Evolutionary conservation across 2,113 vertebrate genomes (phyloP).

Genomic region (Apodemus speciosus): DNA sequence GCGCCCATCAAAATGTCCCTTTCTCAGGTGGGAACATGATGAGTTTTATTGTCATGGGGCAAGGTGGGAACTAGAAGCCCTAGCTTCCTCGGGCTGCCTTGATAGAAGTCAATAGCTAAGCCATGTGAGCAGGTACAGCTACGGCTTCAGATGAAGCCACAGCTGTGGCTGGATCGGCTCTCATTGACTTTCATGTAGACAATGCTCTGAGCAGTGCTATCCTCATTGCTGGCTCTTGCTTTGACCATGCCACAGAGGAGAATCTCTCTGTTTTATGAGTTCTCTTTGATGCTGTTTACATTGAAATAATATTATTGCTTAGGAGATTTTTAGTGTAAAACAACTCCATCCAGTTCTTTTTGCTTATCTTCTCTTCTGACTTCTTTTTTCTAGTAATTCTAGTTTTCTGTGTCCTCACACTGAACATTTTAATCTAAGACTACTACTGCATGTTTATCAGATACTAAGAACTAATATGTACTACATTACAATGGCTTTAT

Average conservation of each 20-base stretch:
- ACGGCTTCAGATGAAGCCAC: background rate
- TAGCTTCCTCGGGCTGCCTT: background rate
- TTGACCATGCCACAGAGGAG: background rate
- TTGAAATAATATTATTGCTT: slow-evolving; percentile 43
- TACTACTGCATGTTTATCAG: background rate
- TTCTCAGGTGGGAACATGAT: background rate
- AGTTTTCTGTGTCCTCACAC: background rate
- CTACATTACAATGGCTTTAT: background rate
- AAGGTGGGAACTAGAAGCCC: background rate
- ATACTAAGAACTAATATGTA: background rate
- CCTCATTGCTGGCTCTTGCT: background rate
- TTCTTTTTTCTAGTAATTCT: background rate
- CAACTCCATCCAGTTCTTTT: background rate
- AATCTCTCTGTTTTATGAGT: background rate
- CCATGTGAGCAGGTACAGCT: background rate
- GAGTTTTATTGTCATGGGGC: slow-evolving; percentile 6
- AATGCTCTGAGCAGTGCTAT: background rate
- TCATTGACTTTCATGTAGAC: background rate
- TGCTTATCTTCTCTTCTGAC: background rate
- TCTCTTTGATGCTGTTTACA: slow-evolving; percentile 33
- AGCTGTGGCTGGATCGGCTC: background rate
- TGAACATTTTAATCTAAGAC: background rate
- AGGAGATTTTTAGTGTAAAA: background rate
- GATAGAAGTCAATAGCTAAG: background rate
- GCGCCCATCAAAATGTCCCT: slow-evolving; percentile 34